Percentiles rank a stretch among this genome's conserved stretches.
Evolutionary conservation across 2,113 vertebrate genomes (phyloP).

Genomic region (Cygnus buccinator): DNA sequence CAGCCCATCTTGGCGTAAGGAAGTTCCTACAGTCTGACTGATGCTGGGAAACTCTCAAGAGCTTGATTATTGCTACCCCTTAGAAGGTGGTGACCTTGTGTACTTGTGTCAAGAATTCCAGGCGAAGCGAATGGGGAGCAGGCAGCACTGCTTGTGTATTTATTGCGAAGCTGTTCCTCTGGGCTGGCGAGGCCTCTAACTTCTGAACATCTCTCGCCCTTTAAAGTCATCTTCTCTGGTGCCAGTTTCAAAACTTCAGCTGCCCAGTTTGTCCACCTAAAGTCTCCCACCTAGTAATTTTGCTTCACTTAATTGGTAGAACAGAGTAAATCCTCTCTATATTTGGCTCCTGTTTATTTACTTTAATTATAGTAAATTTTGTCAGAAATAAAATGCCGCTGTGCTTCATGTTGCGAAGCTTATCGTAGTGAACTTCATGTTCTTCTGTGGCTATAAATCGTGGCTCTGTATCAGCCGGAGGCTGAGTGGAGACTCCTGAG

Average conservation of each 20-base stretch:
- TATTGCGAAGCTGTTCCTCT: background rate
- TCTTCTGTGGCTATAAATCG: background rate
- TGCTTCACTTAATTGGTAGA: constrained; percentile 68
- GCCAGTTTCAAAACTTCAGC: constrained; percentile 61
- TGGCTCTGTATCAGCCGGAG: background rate
- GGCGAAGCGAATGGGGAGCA: background rate
- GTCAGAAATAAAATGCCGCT: constrained; percentile 48
- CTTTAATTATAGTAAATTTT: constrained; percentile 73
- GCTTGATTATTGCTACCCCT: background rate
- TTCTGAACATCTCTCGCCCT: constrained; percentile 19
- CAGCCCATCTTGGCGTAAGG: background rate
- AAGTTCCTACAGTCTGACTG: background rate
- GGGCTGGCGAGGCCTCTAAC: background rate
- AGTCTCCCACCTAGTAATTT: constrained; percentile 72
- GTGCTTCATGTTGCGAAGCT: background rate
- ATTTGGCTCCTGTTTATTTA: constrained; percentile 57
- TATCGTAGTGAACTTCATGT: background rate
- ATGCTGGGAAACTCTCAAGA: background rate
- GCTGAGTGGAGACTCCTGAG: background rate
- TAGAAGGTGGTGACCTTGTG: background rate
- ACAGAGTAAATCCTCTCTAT: constrained; percentile 58
- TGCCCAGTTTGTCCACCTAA: constrained; percentile 65
- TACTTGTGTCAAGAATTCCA: background rate
- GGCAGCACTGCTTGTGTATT: background rate
- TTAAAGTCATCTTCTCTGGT: constrained; percentile 13